A percentile compares a stretch with the other conserved stretches of the same genome.
Conservation (phyloP, 2,113 vertebrate genomes). For the Poecile atricapillus region DNA sequence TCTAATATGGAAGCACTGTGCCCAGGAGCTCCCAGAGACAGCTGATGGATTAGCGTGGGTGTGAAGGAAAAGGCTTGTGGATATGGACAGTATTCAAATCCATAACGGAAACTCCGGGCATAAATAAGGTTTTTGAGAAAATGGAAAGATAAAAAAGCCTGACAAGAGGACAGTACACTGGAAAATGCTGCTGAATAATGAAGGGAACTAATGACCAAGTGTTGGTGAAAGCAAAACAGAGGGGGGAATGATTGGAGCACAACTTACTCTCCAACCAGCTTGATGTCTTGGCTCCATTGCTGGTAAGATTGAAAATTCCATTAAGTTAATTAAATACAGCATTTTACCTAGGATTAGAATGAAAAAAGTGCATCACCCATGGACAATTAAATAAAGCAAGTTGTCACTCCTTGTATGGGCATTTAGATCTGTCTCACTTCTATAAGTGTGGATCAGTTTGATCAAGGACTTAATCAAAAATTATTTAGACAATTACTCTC, state of each 20-base stretch:
- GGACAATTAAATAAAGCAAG: background rate
- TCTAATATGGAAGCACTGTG: background rate
- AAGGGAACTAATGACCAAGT: background rate
- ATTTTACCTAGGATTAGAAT: background rate
- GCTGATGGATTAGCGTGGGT: background rate
- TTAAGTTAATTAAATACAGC: background rate
- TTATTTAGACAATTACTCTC: constrained; percentile 53
- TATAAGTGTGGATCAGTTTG: constrained; percentile 47
- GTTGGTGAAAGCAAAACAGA: background rate
- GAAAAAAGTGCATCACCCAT: background rate
- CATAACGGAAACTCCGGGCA: background rate
- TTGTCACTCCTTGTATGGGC: background rate
- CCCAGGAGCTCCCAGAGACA: background rate
- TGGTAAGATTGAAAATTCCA: background rate
- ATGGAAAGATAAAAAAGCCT: background rate
- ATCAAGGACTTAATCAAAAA: constrained; percentile 61
- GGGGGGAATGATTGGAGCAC: background rate
- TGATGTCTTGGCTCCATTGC: background rate
- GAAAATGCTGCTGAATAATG: background rate
- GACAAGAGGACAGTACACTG: background rate
- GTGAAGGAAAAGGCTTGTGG: background rate
- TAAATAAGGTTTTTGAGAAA: background rate
- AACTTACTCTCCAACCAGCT: background rate
- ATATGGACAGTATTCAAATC: background rate
- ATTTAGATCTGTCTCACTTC: background rate